A percentile compares a stretch with the other conserved stretches of the same genome.
These are phyloP conservation scores for Pterois miles DNA, from an alignment of 2,797 vertebrate genomes.

Conservation along the genomic window DNA sequence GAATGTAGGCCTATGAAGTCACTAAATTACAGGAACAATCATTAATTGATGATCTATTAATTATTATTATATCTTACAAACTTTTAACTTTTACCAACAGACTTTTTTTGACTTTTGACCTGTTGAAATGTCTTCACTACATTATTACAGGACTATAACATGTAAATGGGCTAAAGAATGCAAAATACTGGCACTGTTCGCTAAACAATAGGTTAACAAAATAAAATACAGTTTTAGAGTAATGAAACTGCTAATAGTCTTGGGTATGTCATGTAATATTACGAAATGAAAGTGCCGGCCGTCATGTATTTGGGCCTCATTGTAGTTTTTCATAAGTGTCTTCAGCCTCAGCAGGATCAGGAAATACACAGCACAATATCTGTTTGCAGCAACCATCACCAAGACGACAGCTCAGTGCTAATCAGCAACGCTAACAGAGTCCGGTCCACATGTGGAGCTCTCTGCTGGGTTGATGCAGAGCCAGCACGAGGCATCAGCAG, in stretches of 20 bases:
- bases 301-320: background rate
- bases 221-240: background rate
- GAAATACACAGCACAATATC: slow-evolving; percentile 47
- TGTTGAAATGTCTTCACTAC: background rate
- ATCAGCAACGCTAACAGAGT: slow-evolving; percentile 52
- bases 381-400: slow-evolving; percentile 44
- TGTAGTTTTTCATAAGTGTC: slow-evolving; percentile 17
- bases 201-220: background rate
- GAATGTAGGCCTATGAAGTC: background rate
- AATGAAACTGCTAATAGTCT: background rate
- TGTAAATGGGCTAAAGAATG: background rate
- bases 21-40: background rate
- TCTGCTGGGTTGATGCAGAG: slow-evolving; percentile 34
- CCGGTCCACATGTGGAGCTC: slow-evolving; percentile 24
- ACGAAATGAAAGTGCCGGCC: background rate
- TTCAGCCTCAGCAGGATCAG: slow-evolving; percentile 58
- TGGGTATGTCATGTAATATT: background rate
- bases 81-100: too few relatives aligned
- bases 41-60: background rate
- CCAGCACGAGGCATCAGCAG: slow-evolving; percentile 25
- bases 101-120: too few relatives aligned
- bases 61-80: too few relatives aligned
- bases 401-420: slow-evolving; percentile 51
- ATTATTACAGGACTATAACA: background rate
- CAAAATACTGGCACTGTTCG: background rate